These are phyloP conservation scores for Nymphalis io DNA, from an alignment of 1,140 invertebrate genomes.

Conservation along the genomic window DNA sequence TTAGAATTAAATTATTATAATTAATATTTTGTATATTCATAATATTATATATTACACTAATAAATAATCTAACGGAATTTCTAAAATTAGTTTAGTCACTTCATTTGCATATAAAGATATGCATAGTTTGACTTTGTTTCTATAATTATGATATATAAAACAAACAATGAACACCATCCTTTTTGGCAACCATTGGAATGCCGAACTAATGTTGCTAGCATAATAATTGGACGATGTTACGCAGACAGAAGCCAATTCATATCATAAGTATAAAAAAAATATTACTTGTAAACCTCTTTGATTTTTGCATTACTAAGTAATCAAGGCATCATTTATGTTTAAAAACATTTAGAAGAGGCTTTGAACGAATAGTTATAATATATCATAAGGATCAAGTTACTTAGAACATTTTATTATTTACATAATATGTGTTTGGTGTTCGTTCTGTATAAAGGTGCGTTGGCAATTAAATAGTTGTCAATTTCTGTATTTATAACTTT, in stretches of 20 bases:
- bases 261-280: background rate
- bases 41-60: background rate
- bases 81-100: background rate
- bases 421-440: too few relatives aligned
- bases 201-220: slow-evolving; percentile 6
- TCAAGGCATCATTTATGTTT: too few relatives aligned
- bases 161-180: slow-evolving; percentile 16
- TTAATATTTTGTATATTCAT: too few relatives aligned
- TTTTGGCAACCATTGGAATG: slow-evolving; percentile 15
- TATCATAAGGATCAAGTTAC: background rate
- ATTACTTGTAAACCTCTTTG: too few relatives aligned
- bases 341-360: too few relatives aligned
- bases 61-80: background rate
- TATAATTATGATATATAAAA: slow-evolving; percentile 12
- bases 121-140: background rate
- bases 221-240: slow-evolving; percentile 13
- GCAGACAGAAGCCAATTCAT: background rate
- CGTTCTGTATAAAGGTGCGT: too few relatives aligned
- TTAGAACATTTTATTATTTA: background rate
- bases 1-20: too few relatives aligned
- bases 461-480: too few relatives aligned
- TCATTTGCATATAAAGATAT: slow-evolving; percentile 1
- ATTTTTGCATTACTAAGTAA: too few relatives aligned
- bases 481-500: too few relatives aligned
- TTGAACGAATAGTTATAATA: background rate